Base-by-base conservation (phyloP, 2,113 vertebrate species). In the Ammodytes dubius region DNA sequence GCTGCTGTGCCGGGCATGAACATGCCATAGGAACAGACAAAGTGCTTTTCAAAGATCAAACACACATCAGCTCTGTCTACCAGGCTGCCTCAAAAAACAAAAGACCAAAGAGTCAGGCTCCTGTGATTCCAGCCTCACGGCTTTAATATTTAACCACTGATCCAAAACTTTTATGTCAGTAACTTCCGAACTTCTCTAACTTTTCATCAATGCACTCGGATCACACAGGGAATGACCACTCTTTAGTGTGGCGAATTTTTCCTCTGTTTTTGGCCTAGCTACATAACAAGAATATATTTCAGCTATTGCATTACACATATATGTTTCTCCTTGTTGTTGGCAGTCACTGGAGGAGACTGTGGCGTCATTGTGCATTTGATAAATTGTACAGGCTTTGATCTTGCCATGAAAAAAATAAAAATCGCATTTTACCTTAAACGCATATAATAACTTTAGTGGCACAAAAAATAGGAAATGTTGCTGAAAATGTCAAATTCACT, bases 101-200 rank as follows among this genome's bases (percentile, higher is more conserved):
- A 47, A 43, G n/a, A 15, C 52, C 43, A 37, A 50, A 39, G 39
- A 15, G 27, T 42, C n/a, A 42, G 27, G 17, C 69, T 15, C 53
- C 19, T 65, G 8, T 17, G 45, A 39, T 45, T 74, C 35, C 15
- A 47, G 65, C 27, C 35, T 60, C 0, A 19, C 10, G 43, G 52
- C 54, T 60, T 79, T 12, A 84, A 69, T 73, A 63, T 86, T 86
- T 84, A 79, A 86, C 74, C 60, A 53, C 65, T 13, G 17, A 40
- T 49, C 19, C 1, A 46, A 63, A 37, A 4, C n/a, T 72, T 66
- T 6, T 40, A 12, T 58, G 79, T 60, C 74, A 53, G 1, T 72
- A 71, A 58, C 54, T 58, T 54, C 47, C 50, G 17, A 63, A 43
- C 50, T 54, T 13, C 3, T 4, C 7, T 14, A 19, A 15, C 39